Evolutionary conservation across 2,113 vertebrate species (phyloP).

Genomic region (Platichthys flesus): DNA sequence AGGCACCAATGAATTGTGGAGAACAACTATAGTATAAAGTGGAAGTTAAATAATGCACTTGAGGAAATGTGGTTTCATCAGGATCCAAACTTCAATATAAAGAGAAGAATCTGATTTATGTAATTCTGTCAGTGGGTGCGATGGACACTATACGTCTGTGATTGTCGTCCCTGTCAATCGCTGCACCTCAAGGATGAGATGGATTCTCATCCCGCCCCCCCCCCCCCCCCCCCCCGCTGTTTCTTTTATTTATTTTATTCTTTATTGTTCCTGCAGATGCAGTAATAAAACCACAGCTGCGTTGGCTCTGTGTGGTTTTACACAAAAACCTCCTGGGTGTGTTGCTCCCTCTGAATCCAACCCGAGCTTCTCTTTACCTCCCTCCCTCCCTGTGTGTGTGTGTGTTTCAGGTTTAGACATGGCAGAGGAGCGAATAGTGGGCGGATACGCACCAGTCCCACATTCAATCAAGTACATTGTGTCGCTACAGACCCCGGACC

Average conservation of each 20-base stretch:
- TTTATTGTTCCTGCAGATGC: slow-evolving; percentile 11
- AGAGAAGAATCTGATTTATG: no score
- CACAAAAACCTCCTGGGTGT: neutral
- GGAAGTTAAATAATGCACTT: no score
- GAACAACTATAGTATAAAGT: no score
- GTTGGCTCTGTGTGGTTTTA: slow-evolving; percentile 5
- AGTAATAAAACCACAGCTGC: neutral
- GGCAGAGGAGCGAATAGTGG: slow-evolving; percentile 77
- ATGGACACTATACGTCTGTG: neutral
- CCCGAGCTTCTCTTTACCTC: slow-evolving; percentile 16
- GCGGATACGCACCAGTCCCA: slow-evolving; percentile 80
- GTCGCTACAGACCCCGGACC: slow-evolving; percentile 81
- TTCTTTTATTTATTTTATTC: slow-evolving; percentile 19
- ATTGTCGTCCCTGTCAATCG: no score
- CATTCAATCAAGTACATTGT: slow-evolving; percentile 85
- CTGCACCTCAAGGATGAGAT: no score
- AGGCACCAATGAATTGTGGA: no score
- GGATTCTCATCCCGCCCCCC: neutral
- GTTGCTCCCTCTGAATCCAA: slow-evolving; percentile 12
- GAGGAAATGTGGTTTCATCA: no score
- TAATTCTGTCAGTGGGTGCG: no score
- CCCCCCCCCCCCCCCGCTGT: neutral
- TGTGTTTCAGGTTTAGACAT: slow-evolving; percentile 55
- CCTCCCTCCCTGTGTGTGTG: neutral
- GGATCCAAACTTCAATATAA: no score